phyloP scores from a whole-genome alignment of 1,140 invertebrate species.

The Vanessa atalanta region DNA sequence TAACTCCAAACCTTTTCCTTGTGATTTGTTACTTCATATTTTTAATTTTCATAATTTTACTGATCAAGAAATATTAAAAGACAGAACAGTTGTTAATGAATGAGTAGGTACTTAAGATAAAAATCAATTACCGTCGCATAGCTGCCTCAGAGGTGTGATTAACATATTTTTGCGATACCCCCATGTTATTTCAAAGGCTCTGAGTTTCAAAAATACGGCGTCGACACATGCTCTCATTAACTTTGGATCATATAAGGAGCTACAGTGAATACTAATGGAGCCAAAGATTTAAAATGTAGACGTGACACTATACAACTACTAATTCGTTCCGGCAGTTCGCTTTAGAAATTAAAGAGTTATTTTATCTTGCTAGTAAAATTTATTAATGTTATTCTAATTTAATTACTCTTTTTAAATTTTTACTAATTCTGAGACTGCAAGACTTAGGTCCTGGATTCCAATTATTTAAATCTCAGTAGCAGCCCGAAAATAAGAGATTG shows the following conservation, averaged over 20 bases:
- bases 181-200: constrained; percentile 60
- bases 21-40: neutral
- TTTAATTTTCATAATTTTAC: neutral
- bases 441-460: no score
- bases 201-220: constrained; percentile 73
- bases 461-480: no score
- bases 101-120: constrained; percentile 5
- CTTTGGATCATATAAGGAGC: constrained; percentile 70
- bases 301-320: constrained; percentile 24
- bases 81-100: neutral
- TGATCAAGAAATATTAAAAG: neutral
- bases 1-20: no score
- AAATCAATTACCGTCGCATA: constrained; percentile 33
- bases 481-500: no score
- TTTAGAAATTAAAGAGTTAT: no score
- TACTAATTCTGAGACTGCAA: no score
- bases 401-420: no score
- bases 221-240: constrained; percentile 72
- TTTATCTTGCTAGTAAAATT: no score
- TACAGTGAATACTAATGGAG: constrained; percentile 73
- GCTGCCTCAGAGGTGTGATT: constrained; percentile 43
- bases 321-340: neutral
- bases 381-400: no score
- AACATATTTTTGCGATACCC: constrained; percentile 65
- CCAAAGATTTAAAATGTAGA: constrained; percentile 46